These are phyloP conservation scores for Heliconius ethilla DNA, from an alignment of 2,888 invertebrate species.

Conservation along the genomic window DNA sequence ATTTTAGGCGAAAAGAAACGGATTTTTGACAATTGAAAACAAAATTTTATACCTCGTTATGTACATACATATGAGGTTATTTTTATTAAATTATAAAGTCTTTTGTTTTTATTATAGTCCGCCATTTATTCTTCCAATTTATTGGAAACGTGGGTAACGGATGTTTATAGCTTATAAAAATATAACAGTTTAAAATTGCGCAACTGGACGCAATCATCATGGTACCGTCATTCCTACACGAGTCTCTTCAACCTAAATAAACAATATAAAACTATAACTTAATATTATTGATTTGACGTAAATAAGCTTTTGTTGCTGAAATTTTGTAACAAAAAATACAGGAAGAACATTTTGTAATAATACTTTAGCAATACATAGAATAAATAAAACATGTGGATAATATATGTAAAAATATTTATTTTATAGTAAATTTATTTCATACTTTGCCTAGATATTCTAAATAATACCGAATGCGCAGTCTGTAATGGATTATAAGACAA, in stretches of 20 bases:
- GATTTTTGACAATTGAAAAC: not conserved
- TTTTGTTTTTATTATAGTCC: not conserved
- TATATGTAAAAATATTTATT: no score
- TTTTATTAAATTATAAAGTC: not conserved
- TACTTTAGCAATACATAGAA: no score
- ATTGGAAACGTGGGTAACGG: constrained; percentile 34
- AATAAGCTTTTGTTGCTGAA: no score
- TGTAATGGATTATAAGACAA: no score
- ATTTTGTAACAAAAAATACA: no score
- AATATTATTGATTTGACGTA: no score
- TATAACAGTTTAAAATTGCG: constrained; percentile 42
- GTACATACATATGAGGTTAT: no score
- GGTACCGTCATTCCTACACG: constrained; percentile 36
- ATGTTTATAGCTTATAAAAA: constrained; percentile 39
- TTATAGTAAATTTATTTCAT: no score
- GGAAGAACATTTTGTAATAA: no score
- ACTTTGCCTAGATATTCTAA: no score
- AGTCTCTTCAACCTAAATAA: constrained; percentile 22
- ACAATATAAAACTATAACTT: constrained; percentile 3
- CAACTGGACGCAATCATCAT: constrained; percentile 39
- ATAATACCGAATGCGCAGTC: no score
- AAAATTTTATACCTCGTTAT: not conserved
- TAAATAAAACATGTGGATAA: no score
- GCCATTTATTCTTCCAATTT: not conserved
- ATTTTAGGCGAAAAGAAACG: not conserved